Evolutionary conservation across 2,888 invertebrate species (phyloP).

Genomic region (Philhelius pedissequus): DNA sequence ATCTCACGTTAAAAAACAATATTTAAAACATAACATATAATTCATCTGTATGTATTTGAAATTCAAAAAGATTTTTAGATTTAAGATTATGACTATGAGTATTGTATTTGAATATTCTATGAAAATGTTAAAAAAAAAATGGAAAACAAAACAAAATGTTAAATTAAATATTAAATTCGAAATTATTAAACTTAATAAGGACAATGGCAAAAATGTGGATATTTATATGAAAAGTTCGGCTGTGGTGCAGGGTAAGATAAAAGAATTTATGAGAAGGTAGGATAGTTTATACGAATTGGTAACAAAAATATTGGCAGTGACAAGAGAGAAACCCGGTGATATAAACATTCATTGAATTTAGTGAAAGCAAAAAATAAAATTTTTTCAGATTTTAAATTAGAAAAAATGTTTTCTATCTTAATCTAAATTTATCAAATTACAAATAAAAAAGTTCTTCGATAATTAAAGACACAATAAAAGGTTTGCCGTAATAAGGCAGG

Average conservation of each 20-base stretch:
- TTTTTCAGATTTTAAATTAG: neutral
- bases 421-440: too few species aligned
- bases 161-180: conserved; percentile 24
- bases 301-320: conserved; percentile 31
- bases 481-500: too few species aligned
- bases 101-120: conserved; percentile 46
- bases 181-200: neutral
- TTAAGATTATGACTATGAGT: conserved; percentile 45
- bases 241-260: conserved; percentile 66
- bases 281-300: conserved; percentile 41
- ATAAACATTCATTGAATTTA: conserved; percentile 23
- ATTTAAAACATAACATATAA: neutral
- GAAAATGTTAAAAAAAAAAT: conserved; percentile 1
- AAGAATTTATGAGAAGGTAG: conserved; percentile 51
- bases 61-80: conserved; percentile 40
- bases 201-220: conserved; percentile 48
- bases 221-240: conserved; percentile 55
- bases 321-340: neutral
- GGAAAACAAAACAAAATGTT: conserved; percentile 4
- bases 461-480: too few species aligned
- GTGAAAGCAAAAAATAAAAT: neutral
- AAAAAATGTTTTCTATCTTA: too few species aligned
- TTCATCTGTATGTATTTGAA: conserved; percentile 5
- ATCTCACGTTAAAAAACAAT: conserved; percentile 12
- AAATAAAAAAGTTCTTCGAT: too few species aligned